Evolutionary conservation across 2,797 vertebrate genomes (phyloP).

Genomic region (Antennarius maculatus): DNA sequence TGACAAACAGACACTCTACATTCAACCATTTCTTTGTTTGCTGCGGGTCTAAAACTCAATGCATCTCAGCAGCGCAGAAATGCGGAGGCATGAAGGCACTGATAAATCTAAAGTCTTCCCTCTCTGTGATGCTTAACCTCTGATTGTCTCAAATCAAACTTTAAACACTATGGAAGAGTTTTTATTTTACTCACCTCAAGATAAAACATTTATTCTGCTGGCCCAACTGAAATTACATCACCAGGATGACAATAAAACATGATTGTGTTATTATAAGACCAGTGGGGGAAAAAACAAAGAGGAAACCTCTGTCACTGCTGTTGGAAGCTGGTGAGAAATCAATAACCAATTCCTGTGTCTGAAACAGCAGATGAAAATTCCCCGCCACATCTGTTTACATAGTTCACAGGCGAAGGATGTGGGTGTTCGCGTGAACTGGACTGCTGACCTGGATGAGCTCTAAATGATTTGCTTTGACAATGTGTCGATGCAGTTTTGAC

Average conservation of each 20-base stretch:
- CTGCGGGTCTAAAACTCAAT: slow-evolving; percentile 3
- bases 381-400: background rate
- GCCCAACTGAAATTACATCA: too few species aligned
- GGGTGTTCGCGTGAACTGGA: background rate
- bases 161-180: background rate
- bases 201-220: too few species aligned
- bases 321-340: slow-evolving; percentile 32
- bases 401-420: background rate
- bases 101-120: slow-evolving; percentile 12
- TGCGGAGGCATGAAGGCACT: slow-evolving; percentile 22
- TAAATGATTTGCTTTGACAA: background rate
- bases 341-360: slow-evolving; percentile 22
- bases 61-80: slow-evolving; percentile 10
- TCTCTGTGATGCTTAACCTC: background rate
- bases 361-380: slow-evolving; percentile 1
- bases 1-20: slow-evolving; percentile 16
- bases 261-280: background rate
- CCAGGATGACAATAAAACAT: background rate
- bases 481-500: slow-evolving; percentile 5
- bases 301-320: background rate
- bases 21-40: slow-evolving; percentile 11
- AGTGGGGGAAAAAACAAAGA: slow-evolving; percentile 1
- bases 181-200: too few species aligned
- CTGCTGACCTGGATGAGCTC: background rate
- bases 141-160: background rate